These are phyloP conservation scores for Eudorcas thomsonii DNA, from an alignment of 2,113 vertebrate genomes.

Conservation along the genomic window DNA sequence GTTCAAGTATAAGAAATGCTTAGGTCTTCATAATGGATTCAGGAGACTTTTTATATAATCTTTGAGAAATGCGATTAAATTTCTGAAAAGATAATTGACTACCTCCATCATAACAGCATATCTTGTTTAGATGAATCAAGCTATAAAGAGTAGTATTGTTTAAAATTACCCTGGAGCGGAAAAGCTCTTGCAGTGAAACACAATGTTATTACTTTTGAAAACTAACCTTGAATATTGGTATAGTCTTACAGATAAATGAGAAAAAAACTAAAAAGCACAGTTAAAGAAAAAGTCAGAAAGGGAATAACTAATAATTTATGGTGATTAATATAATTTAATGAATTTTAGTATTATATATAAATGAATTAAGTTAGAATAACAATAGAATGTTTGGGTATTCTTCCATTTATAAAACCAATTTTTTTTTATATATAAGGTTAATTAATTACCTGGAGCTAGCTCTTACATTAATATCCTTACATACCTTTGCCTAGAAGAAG, in stretches of 20 bases:
- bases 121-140: conserved; percentile 19
- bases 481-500: neutral
- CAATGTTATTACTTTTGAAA: conserved; percentile 5
- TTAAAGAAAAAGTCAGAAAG: neutral
- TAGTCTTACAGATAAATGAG: neutral
- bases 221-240: neutral
- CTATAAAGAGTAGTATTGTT: neutral
- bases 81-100: conserved; percentile 41
- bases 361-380: neutral
- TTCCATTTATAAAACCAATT: neutral
- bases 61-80: conserved; percentile 30
- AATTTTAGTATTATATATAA: neutral
- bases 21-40: neutral
- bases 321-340: neutral
- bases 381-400: neutral
- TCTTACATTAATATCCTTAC: neutral
- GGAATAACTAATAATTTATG: neutral
- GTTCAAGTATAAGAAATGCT: neutral
- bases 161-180: conserved; percentile 21
- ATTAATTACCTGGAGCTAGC: neutral
- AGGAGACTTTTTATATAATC: neutral
- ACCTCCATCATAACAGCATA: neutral
- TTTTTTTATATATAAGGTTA: neutral
- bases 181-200: neutral
- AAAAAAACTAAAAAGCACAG: neutral